These are phyloP conservation scores for Myotis pilosus DNA, from an alignment of 2,797 vertebrate genomes.

Conservation along the genomic window DNA sequence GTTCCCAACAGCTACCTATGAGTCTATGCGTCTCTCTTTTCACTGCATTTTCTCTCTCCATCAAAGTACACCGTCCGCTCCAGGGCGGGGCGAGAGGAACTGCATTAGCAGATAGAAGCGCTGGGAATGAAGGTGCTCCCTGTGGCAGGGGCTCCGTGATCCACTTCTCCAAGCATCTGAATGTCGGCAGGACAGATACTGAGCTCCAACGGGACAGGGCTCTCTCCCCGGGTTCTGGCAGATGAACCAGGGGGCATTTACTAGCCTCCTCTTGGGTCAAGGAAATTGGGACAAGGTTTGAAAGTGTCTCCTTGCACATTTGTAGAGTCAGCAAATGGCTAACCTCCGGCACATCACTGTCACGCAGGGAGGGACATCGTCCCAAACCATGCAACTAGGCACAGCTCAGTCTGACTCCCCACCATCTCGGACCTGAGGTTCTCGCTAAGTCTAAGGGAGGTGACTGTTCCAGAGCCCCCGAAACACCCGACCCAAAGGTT, in stretches of 20 bases:
- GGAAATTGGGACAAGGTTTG: constrained; percentile 74
- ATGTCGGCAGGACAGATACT: constrained; percentile 33
- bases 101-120: constrained; percentile 65
- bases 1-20: background rate
- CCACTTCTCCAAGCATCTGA: background rate
- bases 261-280: constrained; percentile 47
- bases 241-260: constrained; percentile 53
- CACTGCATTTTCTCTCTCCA: constrained; percentile 51
- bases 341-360: background rate
- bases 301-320: constrained; percentile 55
- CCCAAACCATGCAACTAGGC: too few species aligned
- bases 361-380: too few species aligned
- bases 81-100: constrained; percentile 55
- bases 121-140: constrained; percentile 58
- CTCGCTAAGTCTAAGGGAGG: background rate
- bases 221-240: constrained; percentile 51
- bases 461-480: background rate
- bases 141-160: background rate
- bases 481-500: background rate
- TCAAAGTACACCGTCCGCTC: constrained; percentile 69
- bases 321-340: constrained; percentile 57
- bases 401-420: background rate
- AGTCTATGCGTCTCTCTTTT: background rate
- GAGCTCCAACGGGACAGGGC: constrained; percentile 56
- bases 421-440: background rate